phyloP scores from a whole-genome alignment of 1,140 invertebrate genomes.

The Dendroctonus ponderosae region DNA sequence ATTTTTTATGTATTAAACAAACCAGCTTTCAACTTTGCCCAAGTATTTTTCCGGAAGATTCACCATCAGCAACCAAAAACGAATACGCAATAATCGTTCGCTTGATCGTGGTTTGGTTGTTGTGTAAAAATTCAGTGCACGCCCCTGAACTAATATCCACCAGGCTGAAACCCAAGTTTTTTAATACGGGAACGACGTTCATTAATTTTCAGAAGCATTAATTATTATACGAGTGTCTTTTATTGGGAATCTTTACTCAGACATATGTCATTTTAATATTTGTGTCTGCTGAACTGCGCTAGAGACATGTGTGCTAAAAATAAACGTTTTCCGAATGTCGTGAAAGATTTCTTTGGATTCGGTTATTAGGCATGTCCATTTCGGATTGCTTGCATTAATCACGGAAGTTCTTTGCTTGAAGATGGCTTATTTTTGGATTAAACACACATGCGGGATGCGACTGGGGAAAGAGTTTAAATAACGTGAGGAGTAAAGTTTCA shows the following conservation, averaged over 20 bases:
- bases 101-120: too few relatives aligned
- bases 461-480: too few relatives aligned
- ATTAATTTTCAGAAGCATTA: constrained; percentile 35
- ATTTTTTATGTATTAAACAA: too few relatives aligned
- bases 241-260: constrained; percentile 34
- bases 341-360: constrained; percentile 1
- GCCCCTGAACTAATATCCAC: constrained; percentile 19
- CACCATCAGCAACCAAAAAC: too few relatives aligned
- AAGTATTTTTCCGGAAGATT: too few relatives aligned
- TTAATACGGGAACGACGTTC: constrained; percentile 30
- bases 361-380: constrained; percentile 7
- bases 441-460: too few relatives aligned
- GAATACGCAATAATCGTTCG: too few relatives aligned
- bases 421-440: too few relatives aligned
- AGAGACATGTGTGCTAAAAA: constrained; percentile 25
- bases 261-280: constrained; percentile 35
- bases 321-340: constrained; percentile 15
- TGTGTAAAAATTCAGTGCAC: background rate
- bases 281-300: constrained; percentile 16
- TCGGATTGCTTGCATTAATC: background rate
- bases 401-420: too few relatives aligned
- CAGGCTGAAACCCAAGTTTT: constrained; percentile 24
- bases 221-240: constrained; percentile 34
- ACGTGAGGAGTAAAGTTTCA: too few relatives aligned
- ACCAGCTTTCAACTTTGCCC: too few relatives aligned